Evolutionary conservation across 1,140 invertebrate genomes (phyloP).

Genomic region (Drosophila willistoni): DNA sequence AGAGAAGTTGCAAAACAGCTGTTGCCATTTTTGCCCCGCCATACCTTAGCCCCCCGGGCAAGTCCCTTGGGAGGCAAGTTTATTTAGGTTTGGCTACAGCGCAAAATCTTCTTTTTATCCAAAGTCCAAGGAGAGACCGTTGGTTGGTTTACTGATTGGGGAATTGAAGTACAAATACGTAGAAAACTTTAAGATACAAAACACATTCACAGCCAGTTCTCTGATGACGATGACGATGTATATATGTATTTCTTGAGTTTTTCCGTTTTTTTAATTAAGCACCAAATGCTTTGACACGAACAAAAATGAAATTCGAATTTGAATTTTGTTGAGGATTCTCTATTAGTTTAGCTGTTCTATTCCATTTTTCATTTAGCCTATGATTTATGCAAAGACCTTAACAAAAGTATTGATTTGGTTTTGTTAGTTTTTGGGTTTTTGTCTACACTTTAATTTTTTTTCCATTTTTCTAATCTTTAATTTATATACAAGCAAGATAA

Average conservation of each 20-base stretch:
- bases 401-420: too few relatives aligned
- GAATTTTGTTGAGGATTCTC: conserved; percentile 1
- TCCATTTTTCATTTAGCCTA: not conserved
- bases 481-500: not conserved
- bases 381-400: not conserved
- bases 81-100: conserved; percentile 39
- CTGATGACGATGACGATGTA: not conserved
- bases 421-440: too few relatives aligned
- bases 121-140: conserved; percentile 28
- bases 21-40: conserved; percentile 16
- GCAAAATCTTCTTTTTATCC: conserved; percentile 37
- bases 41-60: not conserved
- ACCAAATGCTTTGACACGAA: conserved; percentile 22
- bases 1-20: conserved; percentile 35
- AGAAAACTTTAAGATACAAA: conserved; percentile 3
- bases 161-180: conserved; percentile 27
- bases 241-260: conserved; percentile 1
- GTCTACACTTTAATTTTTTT: not conserved
- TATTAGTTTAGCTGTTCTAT: conserved; percentile 1
- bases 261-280: conserved; percentile 33
- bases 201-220: not conserved
- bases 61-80: conserved; percentile 44
- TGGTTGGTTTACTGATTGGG: conserved; percentile 32
- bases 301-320: conserved; percentile 5
- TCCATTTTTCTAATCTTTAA: not conserved